A percentile compares a stretch with the other conserved stretches of the same genome.
Evolutionary conservation across 2,113 vertebrate genomes (phyloP).

Genomic region (Petrocephalus microphthalmus): DNA sequence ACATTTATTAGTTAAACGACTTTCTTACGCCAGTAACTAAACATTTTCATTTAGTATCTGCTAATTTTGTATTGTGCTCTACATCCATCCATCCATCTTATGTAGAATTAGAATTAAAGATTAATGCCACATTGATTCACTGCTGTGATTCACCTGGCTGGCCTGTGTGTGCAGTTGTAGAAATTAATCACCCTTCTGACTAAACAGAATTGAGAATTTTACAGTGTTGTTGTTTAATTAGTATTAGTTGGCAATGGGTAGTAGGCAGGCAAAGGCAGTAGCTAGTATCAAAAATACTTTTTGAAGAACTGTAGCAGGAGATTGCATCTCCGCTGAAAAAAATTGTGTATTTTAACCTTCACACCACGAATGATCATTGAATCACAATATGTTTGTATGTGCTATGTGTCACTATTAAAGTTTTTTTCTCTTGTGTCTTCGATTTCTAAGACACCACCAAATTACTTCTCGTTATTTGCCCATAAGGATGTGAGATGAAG

Average conservation of each 20-base stretch:
- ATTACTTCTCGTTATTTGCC: not conserved
- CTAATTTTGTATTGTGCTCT: not conserved
- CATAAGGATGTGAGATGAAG: not conserved
- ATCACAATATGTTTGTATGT: not conserved
- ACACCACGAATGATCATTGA: not conserved
- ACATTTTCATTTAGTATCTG: not conserved
- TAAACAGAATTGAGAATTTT: not conserved
- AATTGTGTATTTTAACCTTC: not conserved
- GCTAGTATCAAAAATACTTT: not conserved
- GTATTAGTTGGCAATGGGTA: not conserved
- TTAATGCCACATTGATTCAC: not conserved
- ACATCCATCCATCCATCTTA: not conserved
- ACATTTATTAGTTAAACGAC: not conserved
- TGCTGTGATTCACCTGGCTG: not conserved
- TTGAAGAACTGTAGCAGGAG: not conserved
- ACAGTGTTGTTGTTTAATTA: not conserved
- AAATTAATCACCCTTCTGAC: not conserved
- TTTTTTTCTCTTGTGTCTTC: not conserved
- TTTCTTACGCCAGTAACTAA: not conserved
- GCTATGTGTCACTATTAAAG: not conserved
- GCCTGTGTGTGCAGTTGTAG: not conserved
- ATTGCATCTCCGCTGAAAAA: not conserved
- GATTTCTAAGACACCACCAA: not conserved
- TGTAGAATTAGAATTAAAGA: not conserved
- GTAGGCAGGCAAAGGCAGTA: not conserved